These are phyloP conservation scores for Tachuris rubrigastra DNA, from an alignment of 2,113 vertebrate genomes.

Conservation along the genomic window DNA sequence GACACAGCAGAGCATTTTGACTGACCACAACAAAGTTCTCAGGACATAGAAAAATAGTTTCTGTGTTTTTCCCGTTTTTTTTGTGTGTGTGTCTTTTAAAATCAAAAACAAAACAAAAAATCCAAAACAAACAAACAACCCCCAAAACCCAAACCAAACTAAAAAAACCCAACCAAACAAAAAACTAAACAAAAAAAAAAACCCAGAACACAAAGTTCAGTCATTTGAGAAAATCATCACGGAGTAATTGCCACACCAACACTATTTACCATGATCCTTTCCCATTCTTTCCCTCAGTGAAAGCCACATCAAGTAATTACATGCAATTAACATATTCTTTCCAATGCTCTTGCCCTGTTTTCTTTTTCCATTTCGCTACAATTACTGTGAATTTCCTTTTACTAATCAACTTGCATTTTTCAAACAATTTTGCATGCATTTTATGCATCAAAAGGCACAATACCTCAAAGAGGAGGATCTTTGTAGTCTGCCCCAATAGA, in stretches of 20 bases:
- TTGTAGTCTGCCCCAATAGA: not conserved
- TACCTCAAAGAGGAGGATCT: not conserved
- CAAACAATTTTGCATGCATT: not conserved
- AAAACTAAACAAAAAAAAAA: no score
- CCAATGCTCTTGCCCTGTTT: not conserved
- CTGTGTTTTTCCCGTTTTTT: not conserved
- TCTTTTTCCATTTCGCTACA: not conserved
- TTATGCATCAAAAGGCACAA: not conserved
- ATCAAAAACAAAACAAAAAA: not conserved
- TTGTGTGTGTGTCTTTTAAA: not conserved
- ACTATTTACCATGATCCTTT: not conserved
- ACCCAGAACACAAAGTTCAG: not conserved
- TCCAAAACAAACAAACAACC: no score
- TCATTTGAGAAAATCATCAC: not conserved
- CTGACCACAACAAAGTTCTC: not conserved
- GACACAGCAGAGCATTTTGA: not conserved
- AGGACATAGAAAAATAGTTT: not conserved
- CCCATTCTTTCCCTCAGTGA: not conserved
- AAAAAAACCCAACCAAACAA: no score
- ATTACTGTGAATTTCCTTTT: not conserved
- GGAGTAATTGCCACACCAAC: not conserved
- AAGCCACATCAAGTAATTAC: not conserved
- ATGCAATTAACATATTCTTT: slow-evolving; percentile 2
- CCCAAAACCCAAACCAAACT: not conserved
- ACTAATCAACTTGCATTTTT: not conserved